Base-by-base conservation (phyloP, 2,888 invertebrate genomes). In the Leucoptera coffeella region DNA sequence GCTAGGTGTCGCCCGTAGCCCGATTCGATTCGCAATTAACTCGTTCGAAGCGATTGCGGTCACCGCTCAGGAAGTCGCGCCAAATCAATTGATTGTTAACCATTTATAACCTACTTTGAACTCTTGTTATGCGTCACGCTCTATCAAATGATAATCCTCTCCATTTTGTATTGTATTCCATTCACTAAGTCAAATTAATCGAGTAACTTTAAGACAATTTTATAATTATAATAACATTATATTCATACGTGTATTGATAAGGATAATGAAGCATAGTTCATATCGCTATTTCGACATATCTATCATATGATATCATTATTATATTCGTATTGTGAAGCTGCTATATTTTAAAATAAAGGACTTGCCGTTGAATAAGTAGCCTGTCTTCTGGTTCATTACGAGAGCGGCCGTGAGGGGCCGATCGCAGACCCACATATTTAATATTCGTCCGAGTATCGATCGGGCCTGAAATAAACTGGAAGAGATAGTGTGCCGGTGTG, bases 341-440 rank as follows among this genome's bases (percentile, higher is more conserved):
- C 62, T 67, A 64, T 67, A 65, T 67, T 67, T 69, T 64, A 65
- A 69, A 69, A 65, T 67, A 69, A 69, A 67, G 61, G 55, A 64
- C 60, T 62, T 62, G 61, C 64, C 60, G 61, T 65, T 65, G 61
- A 64, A 59, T 65, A 65, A 64, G 59, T n/a, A n/a, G n/a, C n/a
- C n/a, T n/a, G n/a, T n/a, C n/a, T n/a, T n/a, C n/a, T n/a, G n/a
- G n/a, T n/a, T n/a, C n/a, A n/a, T n/a, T n/a, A n/a, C n/a, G n/a
- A n/a, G n/a, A n/a, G n/a, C n/a, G n/a, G n/a, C n/a, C n/a, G n/a
- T n/a, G n/a, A n/a, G 47, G 56, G 54, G 55, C 49, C 55, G 50
- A 54, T 52, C 50, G 50, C 35, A 36, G 41, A 49, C 45, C 48
- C 41, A 43, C 51, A 56, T 49, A 51, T 50, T 56, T 53, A 54